Conservation (phyloP, 37 sponge, comb jelly and placozoan species). For the Eunapius fragilis region DNA sequence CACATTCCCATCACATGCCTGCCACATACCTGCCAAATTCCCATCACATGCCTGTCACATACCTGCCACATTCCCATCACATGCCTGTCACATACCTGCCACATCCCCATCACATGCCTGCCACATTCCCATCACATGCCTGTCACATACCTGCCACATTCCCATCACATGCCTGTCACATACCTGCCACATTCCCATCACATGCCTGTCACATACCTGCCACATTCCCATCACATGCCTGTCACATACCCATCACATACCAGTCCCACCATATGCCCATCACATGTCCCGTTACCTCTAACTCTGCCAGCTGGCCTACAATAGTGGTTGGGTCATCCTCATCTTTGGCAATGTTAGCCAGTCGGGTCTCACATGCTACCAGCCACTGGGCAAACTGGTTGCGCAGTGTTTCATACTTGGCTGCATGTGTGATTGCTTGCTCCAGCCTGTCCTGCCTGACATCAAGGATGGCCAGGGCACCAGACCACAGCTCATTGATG, state of each 20-base stretch:
- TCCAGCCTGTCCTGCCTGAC: slow-evolving; percentile 43
- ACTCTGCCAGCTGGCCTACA: slow-evolving; percentile 28
- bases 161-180: too few relatives aligned
- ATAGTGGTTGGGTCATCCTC: slow-evolving; percentile 52
- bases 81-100: background rate
- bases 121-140: too few relatives aligned
- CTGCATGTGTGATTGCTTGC: slow-evolving; percentile 32
- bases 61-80: too few relatives aligned
- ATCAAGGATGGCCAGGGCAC: slow-evolving; percentile 24
- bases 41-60: too few relatives aligned
- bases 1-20: too few relatives aligned
- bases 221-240: too few relatives aligned
- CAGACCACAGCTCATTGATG: slow-evolving; percentile 57
- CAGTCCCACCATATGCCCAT: too few relatives aligned
- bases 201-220: too few relatives aligned
- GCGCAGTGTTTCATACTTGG: slow-evolving; percentile 44
- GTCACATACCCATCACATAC: background rate
- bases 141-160: too few relatives aligned
- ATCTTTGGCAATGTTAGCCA: slow-evolving; percentile 30
- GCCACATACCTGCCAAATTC: too few relatives aligned
- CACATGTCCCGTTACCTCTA: slow-evolving; percentile 46
- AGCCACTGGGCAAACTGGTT: slow-evolving; percentile 60
- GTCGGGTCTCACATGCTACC: slow-evolving; percentile 31
- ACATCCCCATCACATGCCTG: too few relatives aligned
- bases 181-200: too few relatives aligned